These are phyloP conservation scores for Psittacula derbiana DNA, from an alignment of 2,797 vertebrate species.

Conservation along the genomic window DNA sequence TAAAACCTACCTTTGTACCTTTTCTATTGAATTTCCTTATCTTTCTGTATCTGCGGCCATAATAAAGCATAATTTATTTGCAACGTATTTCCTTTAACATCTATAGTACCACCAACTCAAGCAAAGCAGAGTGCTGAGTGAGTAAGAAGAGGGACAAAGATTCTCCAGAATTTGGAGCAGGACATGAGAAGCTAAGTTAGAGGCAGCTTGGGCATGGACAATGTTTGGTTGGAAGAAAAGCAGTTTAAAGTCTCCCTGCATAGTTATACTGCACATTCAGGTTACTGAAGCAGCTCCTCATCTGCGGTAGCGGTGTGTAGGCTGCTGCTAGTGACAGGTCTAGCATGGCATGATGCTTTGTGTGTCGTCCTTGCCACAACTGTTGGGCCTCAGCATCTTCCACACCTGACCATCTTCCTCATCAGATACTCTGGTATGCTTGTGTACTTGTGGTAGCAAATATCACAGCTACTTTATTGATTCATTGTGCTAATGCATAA, in stretches of 20 bases:
- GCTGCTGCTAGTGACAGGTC: not conserved
- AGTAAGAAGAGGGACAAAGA: not conserved
- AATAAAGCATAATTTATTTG: not conserved
- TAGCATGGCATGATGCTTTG: not conserved
- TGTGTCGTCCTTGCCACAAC: not conserved
- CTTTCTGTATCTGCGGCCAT: not conserved
- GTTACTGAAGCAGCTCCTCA: not conserved
- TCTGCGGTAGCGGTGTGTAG: not conserved
- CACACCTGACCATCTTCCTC: not conserved
- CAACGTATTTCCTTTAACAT: not conserved
- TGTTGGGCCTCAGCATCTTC: not conserved
- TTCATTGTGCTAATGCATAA: not conserved
- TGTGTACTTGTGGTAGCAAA: not conserved
- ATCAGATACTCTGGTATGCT: not conserved
- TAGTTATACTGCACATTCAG: not conserved
- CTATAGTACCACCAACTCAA: not conserved
- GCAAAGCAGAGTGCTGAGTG: not conserved
- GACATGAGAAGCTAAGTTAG: not conserved
- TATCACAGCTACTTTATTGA: not conserved
- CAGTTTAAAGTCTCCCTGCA: not conserved
- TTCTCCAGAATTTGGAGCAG: not conserved
- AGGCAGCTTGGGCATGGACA: not conserved
- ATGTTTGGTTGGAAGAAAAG: not conserved
- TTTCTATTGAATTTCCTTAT: slow-evolving; percentile 35
- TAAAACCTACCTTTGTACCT: slow-evolving; percentile 47